Evolutionary conservation across 2,113 vertebrate genomes (phyloP).

Genomic region (Blennius ocellaris): DNA sequence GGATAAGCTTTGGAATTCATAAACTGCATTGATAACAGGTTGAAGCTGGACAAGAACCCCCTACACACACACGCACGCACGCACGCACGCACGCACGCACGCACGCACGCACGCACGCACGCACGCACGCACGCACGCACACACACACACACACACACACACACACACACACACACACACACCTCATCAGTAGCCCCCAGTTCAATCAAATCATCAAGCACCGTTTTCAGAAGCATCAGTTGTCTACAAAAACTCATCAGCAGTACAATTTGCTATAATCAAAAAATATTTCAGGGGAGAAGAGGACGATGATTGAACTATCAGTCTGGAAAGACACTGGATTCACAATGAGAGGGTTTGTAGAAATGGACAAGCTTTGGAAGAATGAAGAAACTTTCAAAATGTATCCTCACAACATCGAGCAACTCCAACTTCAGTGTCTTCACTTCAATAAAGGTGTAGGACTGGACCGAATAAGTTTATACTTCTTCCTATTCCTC

Average conservation of each 20-base stretch:
- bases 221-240: not conserved
- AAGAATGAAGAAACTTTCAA: not conserved
- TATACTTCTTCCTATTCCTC: too few relatives aligned
- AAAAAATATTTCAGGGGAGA: not conserved
- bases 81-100: too few relatives aligned
- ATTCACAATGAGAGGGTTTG: not conserved
- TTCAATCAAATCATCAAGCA: not conserved
- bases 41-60: not conserved
- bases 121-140: too few relatives aligned
- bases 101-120: too few relatives aligned
- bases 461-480: too few relatives aligned
- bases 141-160: too few relatives aligned
- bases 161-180: not conserved
- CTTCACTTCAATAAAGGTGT: too few relatives aligned
- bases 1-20: not conserved
- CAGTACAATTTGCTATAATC: not conserved
- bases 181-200: not conserved
- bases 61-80: too few relatives aligned
- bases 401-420: too few relatives aligned
- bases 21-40: constrained; percentile 7
- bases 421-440: too few relatives aligned
- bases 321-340: not conserved
- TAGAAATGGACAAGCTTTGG: not conserved
- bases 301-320: not conserved
- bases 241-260: not conserved